A percentile compares a stretch with the other conserved stretches of the same genome.
Conservation (phyloP, 2,113 vertebrate genomes). For the Poecile atricapillus region DNA sequence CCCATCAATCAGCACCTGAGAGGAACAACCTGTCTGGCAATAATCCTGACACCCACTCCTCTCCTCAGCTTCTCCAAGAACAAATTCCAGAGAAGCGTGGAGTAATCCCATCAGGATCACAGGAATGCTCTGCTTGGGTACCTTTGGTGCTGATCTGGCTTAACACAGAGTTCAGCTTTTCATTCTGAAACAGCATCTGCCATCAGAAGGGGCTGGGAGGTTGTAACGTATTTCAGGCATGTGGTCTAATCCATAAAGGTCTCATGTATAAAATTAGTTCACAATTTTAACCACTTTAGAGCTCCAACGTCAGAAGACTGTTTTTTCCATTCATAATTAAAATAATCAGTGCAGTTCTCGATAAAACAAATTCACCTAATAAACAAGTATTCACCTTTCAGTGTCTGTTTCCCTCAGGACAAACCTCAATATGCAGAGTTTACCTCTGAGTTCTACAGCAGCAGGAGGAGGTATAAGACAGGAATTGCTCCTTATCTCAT, state of each 20-base stretch:
- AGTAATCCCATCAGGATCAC: neutral
- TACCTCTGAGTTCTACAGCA: neutral
- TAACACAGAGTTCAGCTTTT: neutral
- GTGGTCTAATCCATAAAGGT: neutral
- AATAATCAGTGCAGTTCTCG: neutral
- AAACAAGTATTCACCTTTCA: neutral
- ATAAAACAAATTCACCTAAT: neutral
- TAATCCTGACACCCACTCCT: neutral
- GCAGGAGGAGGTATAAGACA: neutral
- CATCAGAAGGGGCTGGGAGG: neutral
- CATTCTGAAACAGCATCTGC: neutral
- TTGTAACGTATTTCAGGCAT: neutral
- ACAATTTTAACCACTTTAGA: neutral
- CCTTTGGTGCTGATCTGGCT: neutral
- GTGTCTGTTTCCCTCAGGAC: neutral
- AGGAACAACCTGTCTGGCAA: neutral
- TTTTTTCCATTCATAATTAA: neutral
- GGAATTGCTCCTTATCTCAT: neutral
- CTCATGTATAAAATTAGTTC: neutral
- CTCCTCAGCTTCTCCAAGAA: neutral
- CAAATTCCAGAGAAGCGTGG: rapidly evolving
- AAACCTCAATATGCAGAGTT: neutral
- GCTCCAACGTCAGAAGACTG: neutral
- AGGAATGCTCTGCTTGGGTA: neutral
- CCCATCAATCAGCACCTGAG: neutral